Evolutionary conservation across 2,888 invertebrate genomes (phyloP).

Genomic region (Polymixis flavicincta): DNA sequence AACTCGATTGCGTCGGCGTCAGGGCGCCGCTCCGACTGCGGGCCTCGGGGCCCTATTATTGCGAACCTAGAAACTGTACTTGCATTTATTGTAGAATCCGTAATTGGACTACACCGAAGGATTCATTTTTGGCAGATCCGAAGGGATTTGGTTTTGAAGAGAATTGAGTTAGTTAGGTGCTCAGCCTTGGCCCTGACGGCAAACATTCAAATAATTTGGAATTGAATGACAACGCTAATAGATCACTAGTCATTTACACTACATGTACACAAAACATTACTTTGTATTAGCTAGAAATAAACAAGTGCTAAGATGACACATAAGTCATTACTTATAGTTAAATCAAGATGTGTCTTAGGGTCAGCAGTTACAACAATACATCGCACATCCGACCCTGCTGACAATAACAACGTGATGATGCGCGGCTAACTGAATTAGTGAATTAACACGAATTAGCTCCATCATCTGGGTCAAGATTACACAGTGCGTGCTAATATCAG

Average conservation of each 20-base stretch:
- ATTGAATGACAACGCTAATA: neutral
- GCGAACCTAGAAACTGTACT: slow-evolving; percentile 53
- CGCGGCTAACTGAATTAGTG: slow-evolving; percentile 68
- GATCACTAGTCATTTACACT: neutral
- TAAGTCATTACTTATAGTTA: slow-evolving; percentile 10
- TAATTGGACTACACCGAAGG: neutral
- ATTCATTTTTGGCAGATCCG: neutral
- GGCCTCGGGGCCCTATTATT: slow-evolving; percentile 49
- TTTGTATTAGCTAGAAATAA: slow-evolving; percentile 15
- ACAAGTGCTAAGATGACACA: neutral
- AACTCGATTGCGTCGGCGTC: slow-evolving; percentile 70
- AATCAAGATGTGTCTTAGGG: slow-evolving; percentile 42
- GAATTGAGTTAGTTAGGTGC: neutral
- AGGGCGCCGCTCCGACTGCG: slow-evolving; percentile 58
- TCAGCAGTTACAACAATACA: slow-evolving; percentile 53
- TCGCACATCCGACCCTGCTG: slow-evolving; percentile 45
- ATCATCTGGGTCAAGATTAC: slow-evolving; percentile 84
- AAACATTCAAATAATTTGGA: neutral
- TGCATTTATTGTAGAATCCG: slow-evolving; percentile 33
- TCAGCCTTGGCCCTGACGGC: neutral
- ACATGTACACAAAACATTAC: slow-evolving; percentile 12
- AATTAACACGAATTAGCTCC: slow-evolving; percentile 79
- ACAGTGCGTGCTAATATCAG: slow-evolving; percentile 68
- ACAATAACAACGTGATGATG: slow-evolving; percentile 67
- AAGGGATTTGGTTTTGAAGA: neutral